Base-by-base conservation (phyloP, 2,113 vertebrate species). In the Calonectris borealis region DNA sequence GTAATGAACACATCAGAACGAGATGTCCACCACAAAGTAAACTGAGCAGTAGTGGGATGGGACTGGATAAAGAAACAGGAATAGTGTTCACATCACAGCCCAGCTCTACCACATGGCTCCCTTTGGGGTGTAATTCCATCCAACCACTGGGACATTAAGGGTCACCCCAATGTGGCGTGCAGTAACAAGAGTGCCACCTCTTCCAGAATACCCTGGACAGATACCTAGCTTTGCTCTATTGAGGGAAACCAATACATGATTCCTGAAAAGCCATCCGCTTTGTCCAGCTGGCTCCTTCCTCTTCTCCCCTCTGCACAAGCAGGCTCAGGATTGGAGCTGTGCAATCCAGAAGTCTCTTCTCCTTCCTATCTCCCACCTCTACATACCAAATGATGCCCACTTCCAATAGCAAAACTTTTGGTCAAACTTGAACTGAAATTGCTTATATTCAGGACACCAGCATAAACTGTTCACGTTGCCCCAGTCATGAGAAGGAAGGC, bases 111-210 rank as follows among this genome's bases (percentile, higher is more conserved):
- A 15, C 9, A 9, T 7, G 27, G 38, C 44, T 94, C 48, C 44
- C 70, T 24, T 8, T 21, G 76, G 66, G 36, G 51, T 20, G 54
- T 6, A 17, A 44, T 25, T 75, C 83, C 54, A 31, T 2, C n/a
- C 54, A 46, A 2, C n/a, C n/a, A 6, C 40, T 2, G 31, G 26
- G 13, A 69, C 7, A n/a, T 2, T 2, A 15, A 29, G 60, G 42
- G 36, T 10, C 52, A 83, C 17, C 31, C 48, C 48, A 55, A 18
- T 0, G 0, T 1, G 8, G 55, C 0, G 0, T 9, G n/a, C 60
- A 29, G 62, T 11, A 77, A n/a, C 69, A n/a, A 38, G 73, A 60
- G 38, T 1, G 7, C 26, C 58, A 65, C 27, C 49, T 52, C 29
- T 26, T 20, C 64, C 60, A 32, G 27, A 32, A 40, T 2, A 14